Percentiles rank a stretch among this genome's conserved stretches.
These are phyloP conservation scores for Petrophora chlorosata DNA, from an alignment of 2,888 invertebrate species.

Conservation along the genomic window DNA sequence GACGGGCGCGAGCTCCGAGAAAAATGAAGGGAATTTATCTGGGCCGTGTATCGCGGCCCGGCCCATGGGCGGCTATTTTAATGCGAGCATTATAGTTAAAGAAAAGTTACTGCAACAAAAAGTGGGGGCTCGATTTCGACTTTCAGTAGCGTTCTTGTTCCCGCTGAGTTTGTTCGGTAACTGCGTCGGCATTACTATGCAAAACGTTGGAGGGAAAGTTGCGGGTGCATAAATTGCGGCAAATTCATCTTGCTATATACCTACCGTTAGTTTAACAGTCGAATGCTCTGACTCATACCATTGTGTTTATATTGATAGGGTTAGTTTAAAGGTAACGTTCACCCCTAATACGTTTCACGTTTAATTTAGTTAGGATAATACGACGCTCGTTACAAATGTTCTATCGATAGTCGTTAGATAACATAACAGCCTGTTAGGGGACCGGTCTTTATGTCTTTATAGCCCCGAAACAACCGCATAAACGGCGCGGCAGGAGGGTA, in stretches of 20 bases:
- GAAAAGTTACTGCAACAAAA: constrained; percentile 34
- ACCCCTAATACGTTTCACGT: constrained; percentile 48
- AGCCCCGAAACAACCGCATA: constrained; percentile 59
- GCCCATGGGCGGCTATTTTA: constrained; percentile 59
- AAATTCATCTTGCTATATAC: constrained; percentile 31
- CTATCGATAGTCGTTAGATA: constrained; percentile 65
- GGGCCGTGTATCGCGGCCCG: constrained; percentile 57
- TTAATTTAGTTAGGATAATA: constrained; percentile 65
- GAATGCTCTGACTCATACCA: constrained; percentile 12
- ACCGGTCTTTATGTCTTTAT: constrained; percentile 63
- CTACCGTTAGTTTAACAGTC: constrained; percentile 26
- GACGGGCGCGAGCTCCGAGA: constrained; percentile 65
- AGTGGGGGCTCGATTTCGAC: constrained; percentile 29
- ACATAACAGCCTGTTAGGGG: constrained; percentile 66
- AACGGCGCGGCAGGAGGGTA: constrained; percentile 50
- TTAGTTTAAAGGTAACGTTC: constrained; percentile 13
- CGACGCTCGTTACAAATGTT: constrained; percentile 60
- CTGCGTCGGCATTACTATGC: constrained; percentile 49
- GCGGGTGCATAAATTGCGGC: constrained; percentile 48
- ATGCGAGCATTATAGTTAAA: constrained; percentile 30
- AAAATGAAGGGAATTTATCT: constrained; percentile 74
- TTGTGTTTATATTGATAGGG: constrained; percentile 10
- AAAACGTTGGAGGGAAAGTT: constrained; percentile 49
- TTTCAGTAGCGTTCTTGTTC: constrained; percentile 38
- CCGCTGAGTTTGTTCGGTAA: constrained; percentile 43